Conservation (phyloP, 2,888 invertebrate species). For the Anarsia innoxiella region DNA sequence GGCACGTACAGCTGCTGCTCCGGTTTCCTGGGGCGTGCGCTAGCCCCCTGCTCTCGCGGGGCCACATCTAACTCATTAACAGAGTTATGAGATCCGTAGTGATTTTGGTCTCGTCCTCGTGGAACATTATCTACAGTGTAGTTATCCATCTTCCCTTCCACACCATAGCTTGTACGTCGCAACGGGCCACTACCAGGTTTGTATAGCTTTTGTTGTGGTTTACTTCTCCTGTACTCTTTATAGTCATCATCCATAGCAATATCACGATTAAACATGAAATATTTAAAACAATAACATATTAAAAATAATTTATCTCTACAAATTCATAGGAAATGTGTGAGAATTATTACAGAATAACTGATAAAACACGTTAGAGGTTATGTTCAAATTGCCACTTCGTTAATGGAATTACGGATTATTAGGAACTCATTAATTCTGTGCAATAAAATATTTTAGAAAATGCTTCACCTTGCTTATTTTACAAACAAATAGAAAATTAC, state of each 20-base stretch:
- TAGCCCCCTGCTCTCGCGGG: slow-evolving; percentile 37
- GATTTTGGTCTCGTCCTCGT: slow-evolving; percentile 41
- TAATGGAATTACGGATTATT: slow-evolving; percentile 16
- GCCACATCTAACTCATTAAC: slow-evolving; percentile 44
- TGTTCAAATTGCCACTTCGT: slow-evolving; percentile 37
- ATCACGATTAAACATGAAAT: slow-evolving; percentile 35
- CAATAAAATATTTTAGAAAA: slow-evolving; percentile 14
- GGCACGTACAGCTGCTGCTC: slow-evolving; percentile 65
- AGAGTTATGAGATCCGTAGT: slow-evolving; percentile 60
- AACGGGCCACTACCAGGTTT: slow-evolving; percentile 86
- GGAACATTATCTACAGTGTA: slow-evolving; percentile 46
- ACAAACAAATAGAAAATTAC: slow-evolving; percentile 14
- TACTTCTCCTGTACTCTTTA: slow-evolving; percentile 76
- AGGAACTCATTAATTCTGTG: slow-evolving; percentile 1
- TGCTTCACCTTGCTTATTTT: slow-evolving; percentile 18
- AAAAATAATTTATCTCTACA: slow-evolving; percentile 17
- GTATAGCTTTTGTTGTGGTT: slow-evolving; percentile 82
- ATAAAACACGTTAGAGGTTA: slow-evolving; percentile 44
- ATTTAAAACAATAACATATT: slow-evolving; percentile 38
- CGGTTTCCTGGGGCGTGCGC: slow-evolving; percentile 54
- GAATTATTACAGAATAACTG: slow-evolving; percentile 22
- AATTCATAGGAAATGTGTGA: slow-evolving; percentile 15
- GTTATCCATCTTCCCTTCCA: slow-evolving; percentile 74
- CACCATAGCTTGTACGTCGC: slow-evolving; percentile 77
- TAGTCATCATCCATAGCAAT: slow-evolving; percentile 73